Evolutionary conservation across 1,140 invertebrate genomes (phyloP).

Genomic region (Drosophila athabasca): DNA sequence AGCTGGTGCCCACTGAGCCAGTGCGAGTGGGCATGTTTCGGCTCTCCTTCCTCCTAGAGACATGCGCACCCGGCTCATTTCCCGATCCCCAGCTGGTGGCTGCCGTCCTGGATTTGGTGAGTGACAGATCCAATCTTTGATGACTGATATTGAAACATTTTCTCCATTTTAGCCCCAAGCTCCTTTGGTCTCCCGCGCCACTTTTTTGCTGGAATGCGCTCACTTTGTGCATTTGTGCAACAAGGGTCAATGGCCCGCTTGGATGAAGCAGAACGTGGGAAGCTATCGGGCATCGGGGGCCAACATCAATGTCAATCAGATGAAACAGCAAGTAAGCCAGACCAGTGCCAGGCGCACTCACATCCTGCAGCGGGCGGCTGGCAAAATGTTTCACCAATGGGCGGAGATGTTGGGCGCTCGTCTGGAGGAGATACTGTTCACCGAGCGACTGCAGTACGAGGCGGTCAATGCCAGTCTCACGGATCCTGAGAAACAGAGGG

Average conservation of each 20-base stretch:
- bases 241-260: conserved; percentile 97
- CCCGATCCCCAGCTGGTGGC: conserved; percentile 98
- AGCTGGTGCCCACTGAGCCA: conserved; percentile 89
- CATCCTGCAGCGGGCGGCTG: conserved; percentile 94
- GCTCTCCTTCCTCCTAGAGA: conserved; percentile 96
- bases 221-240: conserved; percentile 99
- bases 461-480: conserved; percentile 88
- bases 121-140: neutral
- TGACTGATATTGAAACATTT: neutral
- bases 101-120: conserved; percentile 96
- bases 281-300: conserved; percentile 90
- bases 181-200: conserved; percentile 95
- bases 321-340: conserved; percentile 83
- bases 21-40: conserved; percentile 92
- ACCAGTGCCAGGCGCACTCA: conserved; percentile 89
- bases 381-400: conserved; percentile 95
- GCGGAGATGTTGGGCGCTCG: conserved; percentile 91
- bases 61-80: conserved; percentile 96
- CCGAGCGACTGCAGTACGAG: conserved; percentile 89
- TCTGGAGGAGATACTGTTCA: conserved; percentile 91
- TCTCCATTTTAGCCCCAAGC: conserved; percentile 90
- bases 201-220: conserved; percentile 96
- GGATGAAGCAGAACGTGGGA: conserved; percentile 93
- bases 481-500: conserved; percentile 93
- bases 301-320: conserved; percentile 76